These are phyloP conservation scores for Ceyx margarethae DNA, from an alignment of 2,113 vertebrate genomes.

Conservation along the genomic window DNA sequence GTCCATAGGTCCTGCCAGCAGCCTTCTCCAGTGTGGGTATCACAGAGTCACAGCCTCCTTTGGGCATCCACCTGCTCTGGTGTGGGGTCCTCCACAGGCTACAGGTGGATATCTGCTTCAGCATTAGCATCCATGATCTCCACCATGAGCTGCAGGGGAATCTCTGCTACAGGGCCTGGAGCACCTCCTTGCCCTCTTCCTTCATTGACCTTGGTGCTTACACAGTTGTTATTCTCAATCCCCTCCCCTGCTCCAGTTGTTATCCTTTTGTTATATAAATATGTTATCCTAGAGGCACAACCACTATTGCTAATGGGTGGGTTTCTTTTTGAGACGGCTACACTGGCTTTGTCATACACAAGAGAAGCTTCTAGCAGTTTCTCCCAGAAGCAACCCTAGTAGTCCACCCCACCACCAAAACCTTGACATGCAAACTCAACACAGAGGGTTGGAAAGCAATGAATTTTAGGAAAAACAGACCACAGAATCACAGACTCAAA, in stretches of 20 bases:
- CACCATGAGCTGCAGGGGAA: background rate
- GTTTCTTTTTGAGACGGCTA: background rate
- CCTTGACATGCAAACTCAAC: background rate
- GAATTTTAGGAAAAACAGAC: background rate
- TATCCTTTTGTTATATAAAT: background rate
- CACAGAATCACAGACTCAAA: too few relatives aligned
- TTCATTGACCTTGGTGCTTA: background rate
- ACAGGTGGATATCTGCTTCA: background rate
- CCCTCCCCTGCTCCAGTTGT: background rate
- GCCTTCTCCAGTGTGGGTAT: background rate
- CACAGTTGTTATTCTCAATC: background rate
- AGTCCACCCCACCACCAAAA: background rate
- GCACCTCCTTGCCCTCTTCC: background rate
- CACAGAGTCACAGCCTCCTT: background rate
- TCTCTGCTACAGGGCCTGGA: background rate
- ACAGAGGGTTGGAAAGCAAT: background rate
- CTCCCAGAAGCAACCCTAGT: background rate
- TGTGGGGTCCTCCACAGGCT: background rate
- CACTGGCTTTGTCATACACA: background rate
- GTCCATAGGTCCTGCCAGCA: background rate
- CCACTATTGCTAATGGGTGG: background rate
- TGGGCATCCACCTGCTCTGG: background rate
- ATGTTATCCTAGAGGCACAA: background rate
- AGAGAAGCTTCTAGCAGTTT: background rate
- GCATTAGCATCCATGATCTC: background rate